Evolutionary conservation across 2,888 invertebrate genomes (phyloP).

Genomic region (Stenodema calcarata): DNA sequence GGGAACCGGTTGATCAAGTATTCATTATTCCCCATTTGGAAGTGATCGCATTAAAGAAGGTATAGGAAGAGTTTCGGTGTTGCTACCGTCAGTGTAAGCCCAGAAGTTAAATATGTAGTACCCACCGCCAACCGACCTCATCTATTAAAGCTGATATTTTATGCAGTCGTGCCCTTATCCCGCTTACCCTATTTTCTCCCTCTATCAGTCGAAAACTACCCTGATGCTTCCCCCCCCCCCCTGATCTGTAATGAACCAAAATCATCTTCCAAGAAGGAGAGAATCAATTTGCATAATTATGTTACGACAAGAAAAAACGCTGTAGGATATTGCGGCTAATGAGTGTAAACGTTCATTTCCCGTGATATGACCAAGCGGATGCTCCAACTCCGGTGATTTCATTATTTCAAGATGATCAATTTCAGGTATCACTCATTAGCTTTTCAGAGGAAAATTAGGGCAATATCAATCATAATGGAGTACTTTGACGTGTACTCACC

Average conservation of each 20-base stretch:
- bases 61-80: background rate
- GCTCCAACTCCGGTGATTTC: background rate
- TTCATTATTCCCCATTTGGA: conserved; percentile 25
- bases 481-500: too few relatives aligned
- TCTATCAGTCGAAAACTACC: background rate
- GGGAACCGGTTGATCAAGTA: conserved; percentile 25
- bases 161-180: background rate
- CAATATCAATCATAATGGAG: too few relatives aligned
- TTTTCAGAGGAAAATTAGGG: too few relatives aligned
- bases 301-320: background rate
- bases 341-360: background rate
- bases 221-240: background rate
- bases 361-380: background rate
- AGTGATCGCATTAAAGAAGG: conserved; percentile 10
- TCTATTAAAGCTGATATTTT: conserved; percentile 17
- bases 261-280: background rate
- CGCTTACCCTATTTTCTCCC: background rate
- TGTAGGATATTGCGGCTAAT: background rate
- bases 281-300: background rate
- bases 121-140: background rate
- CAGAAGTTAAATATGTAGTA: conserved; percentile 29
- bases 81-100: conserved; percentile 34
- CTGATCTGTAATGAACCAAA: background rate
- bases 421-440: too few relatives aligned
- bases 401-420: too few relatives aligned